phyloP scores from a whole-genome alignment of 2,797 vertebrate species.

The Mycteria americana region DNA sequence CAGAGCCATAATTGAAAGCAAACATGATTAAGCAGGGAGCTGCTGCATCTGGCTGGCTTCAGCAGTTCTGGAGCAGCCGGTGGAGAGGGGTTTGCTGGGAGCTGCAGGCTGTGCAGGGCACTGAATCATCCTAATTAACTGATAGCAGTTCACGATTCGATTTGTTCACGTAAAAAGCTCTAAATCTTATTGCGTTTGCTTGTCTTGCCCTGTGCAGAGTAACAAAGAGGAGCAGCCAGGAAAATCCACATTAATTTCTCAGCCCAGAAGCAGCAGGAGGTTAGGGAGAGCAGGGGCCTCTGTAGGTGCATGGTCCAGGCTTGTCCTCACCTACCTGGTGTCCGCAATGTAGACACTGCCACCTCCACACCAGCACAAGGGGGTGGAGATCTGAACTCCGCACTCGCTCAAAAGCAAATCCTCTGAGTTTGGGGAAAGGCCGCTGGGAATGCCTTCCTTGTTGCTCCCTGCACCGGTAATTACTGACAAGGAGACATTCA shows the following conservation, averaged over 20 bases:
- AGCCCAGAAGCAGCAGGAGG: background rate
- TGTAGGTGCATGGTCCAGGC: background rate
- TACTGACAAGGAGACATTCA: background rate
- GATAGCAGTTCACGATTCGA: background rate
- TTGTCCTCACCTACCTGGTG: background rate
- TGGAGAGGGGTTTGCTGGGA: background rate
- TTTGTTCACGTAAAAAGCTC: background rate
- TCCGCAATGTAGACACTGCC: background rate
- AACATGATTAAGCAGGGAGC: background rate
- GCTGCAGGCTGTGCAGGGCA: background rate
- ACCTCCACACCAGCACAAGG: background rate
- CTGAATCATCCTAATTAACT: constrained; percentile 3
- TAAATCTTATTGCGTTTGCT: background rate
- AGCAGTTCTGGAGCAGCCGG: background rate
- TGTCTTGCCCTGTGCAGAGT: background rate
- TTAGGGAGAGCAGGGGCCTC: background rate
- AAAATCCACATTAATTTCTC: background rate
- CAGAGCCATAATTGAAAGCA: background rate
- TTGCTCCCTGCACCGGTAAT: background rate
- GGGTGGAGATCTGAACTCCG: background rate
- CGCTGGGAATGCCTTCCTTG: background rate
- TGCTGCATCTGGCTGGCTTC: background rate
- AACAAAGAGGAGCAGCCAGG: background rate
- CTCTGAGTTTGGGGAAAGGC: background rate
- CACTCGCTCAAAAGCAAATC: background rate